These are phyloP conservation scores for Linepithema humile DNA, from an alignment of 1,140 invertebrate species.

Conservation along the genomic window DNA sequence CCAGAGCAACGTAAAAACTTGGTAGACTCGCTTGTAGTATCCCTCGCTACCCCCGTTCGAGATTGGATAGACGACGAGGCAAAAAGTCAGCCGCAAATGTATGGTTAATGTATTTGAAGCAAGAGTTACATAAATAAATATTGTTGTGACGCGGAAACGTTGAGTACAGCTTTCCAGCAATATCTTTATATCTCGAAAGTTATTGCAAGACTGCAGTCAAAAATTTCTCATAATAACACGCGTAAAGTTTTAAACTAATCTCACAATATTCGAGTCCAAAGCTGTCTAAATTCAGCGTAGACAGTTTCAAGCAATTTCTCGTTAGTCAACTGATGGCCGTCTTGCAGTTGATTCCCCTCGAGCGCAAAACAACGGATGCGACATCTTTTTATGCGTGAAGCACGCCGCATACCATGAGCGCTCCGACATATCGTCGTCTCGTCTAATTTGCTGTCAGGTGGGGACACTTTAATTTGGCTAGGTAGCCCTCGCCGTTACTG, in stretches of 20 bases:
- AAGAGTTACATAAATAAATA: background rate
- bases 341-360: background rate
- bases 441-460: constrained; percentile 69
- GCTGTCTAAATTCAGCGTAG: background rate
- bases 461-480: constrained; percentile 77
- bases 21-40: constrained; percentile 40
- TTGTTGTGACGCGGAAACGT: background rate
- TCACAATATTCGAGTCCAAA: background rate
- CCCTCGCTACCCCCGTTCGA: background rate
- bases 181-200: background rate
- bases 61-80: constrained; percentile 9
- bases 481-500: constrained; percentile 67
- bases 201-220: background rate
- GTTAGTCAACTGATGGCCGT: background rate
- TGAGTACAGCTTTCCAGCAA: too few relatives aligned
- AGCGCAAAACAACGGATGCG: background rate
- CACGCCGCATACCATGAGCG: constrained; percentile 50
- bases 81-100: constrained; percentile 48
- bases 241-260: background rate
- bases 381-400: constrained; percentile 53
- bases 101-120: background rate
- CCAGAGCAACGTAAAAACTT: constrained; percentile 67
- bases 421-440: constrained; percentile 59
- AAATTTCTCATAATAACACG: background rate
- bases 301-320: too few relatives aligned